Evolutionary conservation across 2,797 vertebrate species (phyloP).

Genomic region (Telmatherina bonti): DNA sequence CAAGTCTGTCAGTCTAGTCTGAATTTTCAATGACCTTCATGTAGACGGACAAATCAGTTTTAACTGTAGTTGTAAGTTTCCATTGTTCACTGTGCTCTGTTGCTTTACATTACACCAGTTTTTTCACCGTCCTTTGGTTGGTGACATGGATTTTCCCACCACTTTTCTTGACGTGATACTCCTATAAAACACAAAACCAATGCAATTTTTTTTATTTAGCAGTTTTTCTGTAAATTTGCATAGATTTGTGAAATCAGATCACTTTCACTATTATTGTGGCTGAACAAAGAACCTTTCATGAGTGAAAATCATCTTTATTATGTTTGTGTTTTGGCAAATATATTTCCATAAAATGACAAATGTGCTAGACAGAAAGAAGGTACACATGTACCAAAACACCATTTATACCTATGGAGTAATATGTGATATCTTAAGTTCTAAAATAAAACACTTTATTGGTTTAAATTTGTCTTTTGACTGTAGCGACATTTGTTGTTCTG

Average conservation of each 20-base stretch:
- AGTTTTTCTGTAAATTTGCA: too few species aligned
- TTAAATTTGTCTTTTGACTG: not conserved
- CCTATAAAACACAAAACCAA: not conserved
- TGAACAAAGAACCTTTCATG: not conserved
- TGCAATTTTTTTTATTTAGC: not conserved
- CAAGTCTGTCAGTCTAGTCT: not conserved
- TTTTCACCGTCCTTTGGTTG: not conserved
- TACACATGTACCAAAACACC: not conserved
- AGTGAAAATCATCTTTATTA: not conserved
- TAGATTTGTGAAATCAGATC: too few species aligned
- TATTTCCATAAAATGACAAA: not conserved
- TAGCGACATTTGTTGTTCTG: conserved; percentile 1
- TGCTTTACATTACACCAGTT: not conserved
- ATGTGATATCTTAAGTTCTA: not conserved
- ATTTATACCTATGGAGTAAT: not conserved
- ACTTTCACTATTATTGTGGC: too few species aligned
- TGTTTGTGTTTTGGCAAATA: not conserved
- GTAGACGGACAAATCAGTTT: not conserved
- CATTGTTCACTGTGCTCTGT: too few species aligned
- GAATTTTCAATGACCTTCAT: not conserved
- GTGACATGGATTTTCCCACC: not conserved
- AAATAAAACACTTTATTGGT: not conserved
- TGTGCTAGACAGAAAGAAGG: too few species aligned
- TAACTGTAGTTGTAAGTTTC: not conserved
- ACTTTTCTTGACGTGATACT: not conserved